Evolutionary conservation across 2,888 invertebrate genomes (phyloP).

Genomic region (Crematogaster levior): DNA sequence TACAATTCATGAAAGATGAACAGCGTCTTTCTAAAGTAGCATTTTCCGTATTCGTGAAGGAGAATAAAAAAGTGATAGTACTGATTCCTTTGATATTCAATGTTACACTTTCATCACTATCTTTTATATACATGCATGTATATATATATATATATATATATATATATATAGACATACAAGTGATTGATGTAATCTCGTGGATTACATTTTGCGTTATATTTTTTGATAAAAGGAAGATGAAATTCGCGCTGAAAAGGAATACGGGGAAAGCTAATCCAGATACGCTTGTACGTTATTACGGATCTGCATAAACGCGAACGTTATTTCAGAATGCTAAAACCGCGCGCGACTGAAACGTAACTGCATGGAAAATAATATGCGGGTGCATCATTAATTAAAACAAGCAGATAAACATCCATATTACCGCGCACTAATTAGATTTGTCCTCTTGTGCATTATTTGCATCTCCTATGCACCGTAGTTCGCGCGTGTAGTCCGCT

Average conservation of each 20-base stretch:
- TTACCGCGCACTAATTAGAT: slow-evolving; percentile 51
- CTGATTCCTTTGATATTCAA: not conserved
- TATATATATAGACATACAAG: not conserved
- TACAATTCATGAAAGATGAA: slow-evolving; percentile 9
- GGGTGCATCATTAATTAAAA: slow-evolving; percentile 41
- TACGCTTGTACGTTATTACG: slow-evolving; percentile 24
- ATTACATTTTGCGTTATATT: not conserved
- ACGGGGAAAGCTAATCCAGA: not conserved
- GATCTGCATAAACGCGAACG: slow-evolving; percentile 21
- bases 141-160: not conserved
- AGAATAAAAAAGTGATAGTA: not conserved
- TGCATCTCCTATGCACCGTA: slow-evolving; percentile 14
- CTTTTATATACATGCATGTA: not conserved
- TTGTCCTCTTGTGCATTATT: slow-evolving; percentile 31
- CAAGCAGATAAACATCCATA: slow-evolving; percentile 43
- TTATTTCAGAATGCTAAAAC: slow-evolving; percentile 37
- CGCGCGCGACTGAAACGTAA: not conserved
- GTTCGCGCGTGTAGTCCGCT: not conserved
- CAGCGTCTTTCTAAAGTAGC: not conserved
- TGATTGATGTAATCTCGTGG: not conserved
- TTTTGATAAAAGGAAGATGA: not conserved
- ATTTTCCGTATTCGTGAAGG: not conserved
- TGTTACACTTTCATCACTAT: not conserved
- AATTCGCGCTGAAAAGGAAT: not conserved
- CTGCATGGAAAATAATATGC: slow-evolving; percentile 25